Percentiles rank a stretch among this genome's conserved stretches.
Conservation (phyloP, 92 coral and sea anemone genomes). For the Porites rus region DNA sequence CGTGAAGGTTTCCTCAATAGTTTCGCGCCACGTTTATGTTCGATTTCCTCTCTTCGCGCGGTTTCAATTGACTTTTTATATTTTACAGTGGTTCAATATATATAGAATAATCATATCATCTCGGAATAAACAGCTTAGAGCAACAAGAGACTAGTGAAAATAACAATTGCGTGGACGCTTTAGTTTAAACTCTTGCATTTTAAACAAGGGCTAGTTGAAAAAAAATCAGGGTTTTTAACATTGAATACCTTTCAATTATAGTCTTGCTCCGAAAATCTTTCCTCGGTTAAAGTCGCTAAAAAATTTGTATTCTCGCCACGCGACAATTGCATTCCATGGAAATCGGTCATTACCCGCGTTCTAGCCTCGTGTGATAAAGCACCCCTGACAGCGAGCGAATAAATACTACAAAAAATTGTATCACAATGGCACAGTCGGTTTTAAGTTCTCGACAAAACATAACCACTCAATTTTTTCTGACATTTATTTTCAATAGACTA, state of each 20-base stretch:
- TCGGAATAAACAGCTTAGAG: constrained; percentile 14
- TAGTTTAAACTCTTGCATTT: not conserved
- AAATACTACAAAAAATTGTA: not conserved
- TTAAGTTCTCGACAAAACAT: not conserved
- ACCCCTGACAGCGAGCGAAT: constrained; percentile 20
- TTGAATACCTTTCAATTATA: too few species aligned
- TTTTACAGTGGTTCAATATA: too few species aligned
- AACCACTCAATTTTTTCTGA: not conserved
- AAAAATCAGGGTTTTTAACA: too few species aligned
- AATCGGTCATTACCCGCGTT: constrained; percentile 11
- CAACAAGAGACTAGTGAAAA: not conserved
- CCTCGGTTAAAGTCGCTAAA: not conserved
- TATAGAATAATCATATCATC: not conserved
- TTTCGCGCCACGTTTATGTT: constrained; percentile 45
- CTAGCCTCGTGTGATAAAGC: not conserved
- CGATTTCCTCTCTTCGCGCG: too few species aligned
- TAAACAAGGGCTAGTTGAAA: too few species aligned
- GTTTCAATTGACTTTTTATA: not conserved
- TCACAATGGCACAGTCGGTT: not conserved
- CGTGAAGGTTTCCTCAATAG: constrained; percentile 5
- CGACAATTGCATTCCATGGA: not conserved
- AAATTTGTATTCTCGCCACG: not conserved
- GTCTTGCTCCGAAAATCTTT: too few species aligned
- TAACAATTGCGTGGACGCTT: constrained; percentile 24
- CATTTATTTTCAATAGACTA: too few species aligned